A percentile compares a stretch with the other conserved stretches of the same genome.
phyloP scores from a whole-genome alignment of 92 coral and sea anemone species.

The Metridium senile region DNA sequence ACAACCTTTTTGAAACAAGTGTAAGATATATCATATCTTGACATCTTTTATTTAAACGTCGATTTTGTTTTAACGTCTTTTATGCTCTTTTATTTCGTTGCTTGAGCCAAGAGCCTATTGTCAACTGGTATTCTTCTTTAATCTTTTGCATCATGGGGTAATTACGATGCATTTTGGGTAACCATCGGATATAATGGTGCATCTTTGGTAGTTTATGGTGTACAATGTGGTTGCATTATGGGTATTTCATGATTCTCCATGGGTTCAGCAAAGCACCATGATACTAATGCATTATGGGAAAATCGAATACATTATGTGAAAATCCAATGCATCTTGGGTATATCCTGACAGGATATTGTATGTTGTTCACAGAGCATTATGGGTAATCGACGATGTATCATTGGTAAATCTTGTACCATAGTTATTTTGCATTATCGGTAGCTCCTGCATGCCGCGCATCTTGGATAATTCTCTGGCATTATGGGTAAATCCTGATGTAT shows the following conservation, averaged over 20 bases:
- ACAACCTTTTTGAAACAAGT: background rate
- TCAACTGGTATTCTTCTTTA: no score
- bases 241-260: background rate
- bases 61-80: no score
- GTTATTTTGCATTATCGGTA: no score
- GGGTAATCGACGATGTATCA: background rate
- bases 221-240: no score
- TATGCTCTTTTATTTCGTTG: no score
- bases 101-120: no score
- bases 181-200: background rate
- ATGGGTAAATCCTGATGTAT: background rate
- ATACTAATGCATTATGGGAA: background rate
- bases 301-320: background rate
- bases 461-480: background rate
- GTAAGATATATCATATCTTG: background rate
- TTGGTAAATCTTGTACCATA: no score
- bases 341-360: background rate
- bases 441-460: no score
- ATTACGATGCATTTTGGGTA: no score
- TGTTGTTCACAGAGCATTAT: background rate
- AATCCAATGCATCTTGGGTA: background rate
- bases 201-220: background rate
- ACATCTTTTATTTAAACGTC: no score
- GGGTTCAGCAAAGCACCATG: background rate
- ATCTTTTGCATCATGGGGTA: no score